A percentile compares a stretch with the other conserved stretches of the same genome.
Conservation (phyloP, 2,113 vertebrate genomes). For the Turdus rufiventris region DNA sequence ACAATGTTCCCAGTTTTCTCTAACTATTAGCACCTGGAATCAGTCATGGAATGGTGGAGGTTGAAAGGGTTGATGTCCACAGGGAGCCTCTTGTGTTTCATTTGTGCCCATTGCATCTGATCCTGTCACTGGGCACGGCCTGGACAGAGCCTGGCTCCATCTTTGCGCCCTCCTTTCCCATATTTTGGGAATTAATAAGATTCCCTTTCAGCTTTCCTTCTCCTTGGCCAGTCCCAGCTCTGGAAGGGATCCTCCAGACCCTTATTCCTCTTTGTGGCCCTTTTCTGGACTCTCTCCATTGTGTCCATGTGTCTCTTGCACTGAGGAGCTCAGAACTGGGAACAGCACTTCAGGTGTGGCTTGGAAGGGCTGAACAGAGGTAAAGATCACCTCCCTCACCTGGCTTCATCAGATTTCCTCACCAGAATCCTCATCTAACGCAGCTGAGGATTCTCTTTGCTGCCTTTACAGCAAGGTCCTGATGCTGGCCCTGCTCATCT, state of each 20-base stretch:
- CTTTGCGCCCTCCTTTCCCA: background rate
- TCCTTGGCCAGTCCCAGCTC: background rate
- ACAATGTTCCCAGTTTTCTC: background rate
- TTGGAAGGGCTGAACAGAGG: background rate
- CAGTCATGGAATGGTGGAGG: background rate
- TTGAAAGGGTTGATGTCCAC: background rate
- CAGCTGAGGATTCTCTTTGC: background rate
- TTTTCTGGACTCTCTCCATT: background rate
- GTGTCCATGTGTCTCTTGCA: fast-evolving
- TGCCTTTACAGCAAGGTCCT: background rate
- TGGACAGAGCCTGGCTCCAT: background rate
- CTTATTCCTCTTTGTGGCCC: background rate
- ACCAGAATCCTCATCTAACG: too few relatives aligned
- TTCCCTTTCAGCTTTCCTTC: background rate
- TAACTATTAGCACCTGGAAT: background rate
- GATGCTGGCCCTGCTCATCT: background rate
- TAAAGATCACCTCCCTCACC: background rate
- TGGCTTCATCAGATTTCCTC: background rate
- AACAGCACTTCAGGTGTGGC: background rate
- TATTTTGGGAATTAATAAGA: background rate
- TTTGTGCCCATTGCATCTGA: background rate
- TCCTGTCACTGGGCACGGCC: background rate
- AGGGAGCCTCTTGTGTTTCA: background rate
- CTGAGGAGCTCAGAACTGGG: background rate
- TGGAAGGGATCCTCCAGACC: background rate